Conservation (phyloP, 1,140 invertebrate genomes). For the Kradibia gibbosae region DNA sequence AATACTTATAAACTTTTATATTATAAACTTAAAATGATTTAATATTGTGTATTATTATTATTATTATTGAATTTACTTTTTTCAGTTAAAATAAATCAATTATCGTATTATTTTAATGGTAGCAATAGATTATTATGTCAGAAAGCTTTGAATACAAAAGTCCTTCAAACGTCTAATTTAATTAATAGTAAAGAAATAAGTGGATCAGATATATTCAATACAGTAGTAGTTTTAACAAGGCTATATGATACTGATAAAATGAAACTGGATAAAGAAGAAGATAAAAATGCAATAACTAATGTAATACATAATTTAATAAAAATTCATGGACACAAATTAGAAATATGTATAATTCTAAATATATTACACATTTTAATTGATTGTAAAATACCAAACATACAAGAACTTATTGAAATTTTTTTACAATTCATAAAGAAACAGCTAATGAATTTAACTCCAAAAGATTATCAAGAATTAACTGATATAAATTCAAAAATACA, state of each 20-base stretch:
- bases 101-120: neutral
- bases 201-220: neutral
- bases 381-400: neutral
- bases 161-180: too few species aligned
- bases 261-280: neutral
- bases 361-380: neutral
- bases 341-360: neutral
- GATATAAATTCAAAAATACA: neutral
- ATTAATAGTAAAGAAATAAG: neutral
- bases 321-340: neutral
- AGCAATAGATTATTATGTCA: neutral
- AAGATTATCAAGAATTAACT: conserved; percentile 4
- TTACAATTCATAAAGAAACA: neutral
- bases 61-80: neutral
- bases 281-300: neutral
- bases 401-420: neutral
- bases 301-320: neutral
- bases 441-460: neutral
- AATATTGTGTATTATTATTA: neutral
- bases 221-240: neutral
- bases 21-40: neutral
- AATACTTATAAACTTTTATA: neutral
- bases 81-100: neutral
- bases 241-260: neutral
- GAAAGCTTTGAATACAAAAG: neutral